Percentiles rank a stretch among this genome's conserved stretches.
Conservation (phyloP, 2,797 vertebrate genomes). For the Acanthiza pusilla region DNA sequence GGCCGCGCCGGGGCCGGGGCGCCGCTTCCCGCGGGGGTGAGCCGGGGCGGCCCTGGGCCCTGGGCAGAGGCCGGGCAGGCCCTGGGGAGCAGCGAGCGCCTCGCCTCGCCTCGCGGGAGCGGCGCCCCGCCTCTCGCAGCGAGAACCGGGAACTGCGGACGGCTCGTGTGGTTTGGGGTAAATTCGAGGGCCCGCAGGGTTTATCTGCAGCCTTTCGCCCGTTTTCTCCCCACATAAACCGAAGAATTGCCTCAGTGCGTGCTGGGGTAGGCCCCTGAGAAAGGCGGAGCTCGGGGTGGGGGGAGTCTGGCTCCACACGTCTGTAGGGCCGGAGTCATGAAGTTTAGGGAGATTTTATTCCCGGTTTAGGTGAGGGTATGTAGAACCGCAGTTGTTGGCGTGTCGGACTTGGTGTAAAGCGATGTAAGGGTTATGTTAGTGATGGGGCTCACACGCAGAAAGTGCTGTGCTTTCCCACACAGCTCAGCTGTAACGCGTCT, state of each 20-base stretch:
- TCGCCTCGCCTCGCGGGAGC: background rate
- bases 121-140: background rate
- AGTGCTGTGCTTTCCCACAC: background rate
- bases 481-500: accelerated
- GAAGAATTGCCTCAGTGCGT: too few relatives aligned
- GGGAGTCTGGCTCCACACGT: too few relatives aligned
- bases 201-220: background rate
- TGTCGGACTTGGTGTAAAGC: accelerated
- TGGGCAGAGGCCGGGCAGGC: background rate
- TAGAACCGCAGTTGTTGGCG: accelerated
- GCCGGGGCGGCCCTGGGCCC: background rate
- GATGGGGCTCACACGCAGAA: background rate
- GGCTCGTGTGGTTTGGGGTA: background rate
- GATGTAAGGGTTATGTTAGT: accelerated
- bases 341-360: accelerated
- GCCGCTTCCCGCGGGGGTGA: background rate
- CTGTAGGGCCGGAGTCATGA: accelerated
- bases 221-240: accelerated
- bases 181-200: background rate
- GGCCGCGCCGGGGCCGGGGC: background rate
- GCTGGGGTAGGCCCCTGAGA: background rate
- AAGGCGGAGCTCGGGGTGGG: background rate
- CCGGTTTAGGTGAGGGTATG: accelerated
- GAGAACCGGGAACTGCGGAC: background rate
- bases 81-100: background rate